A percentile compares a stretch with the other conserved stretches of the same genome.
Evolutionary conservation across 2,797 vertebrate genomes (phyloP).

Genomic region (Crax fasciolata): DNA sequence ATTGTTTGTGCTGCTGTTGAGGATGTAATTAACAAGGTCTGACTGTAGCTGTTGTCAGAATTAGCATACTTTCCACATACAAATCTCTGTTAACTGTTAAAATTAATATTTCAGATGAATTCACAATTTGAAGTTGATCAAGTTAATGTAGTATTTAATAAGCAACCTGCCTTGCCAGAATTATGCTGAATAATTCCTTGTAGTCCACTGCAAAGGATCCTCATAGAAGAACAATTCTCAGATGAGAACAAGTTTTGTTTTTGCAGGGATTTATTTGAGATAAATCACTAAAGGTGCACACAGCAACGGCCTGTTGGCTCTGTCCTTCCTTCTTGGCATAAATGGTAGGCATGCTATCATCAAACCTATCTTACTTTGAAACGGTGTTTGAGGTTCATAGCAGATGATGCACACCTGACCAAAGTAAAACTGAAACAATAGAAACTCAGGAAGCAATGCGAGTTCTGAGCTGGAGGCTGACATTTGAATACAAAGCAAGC

Average conservation of each 20-base stretch:
- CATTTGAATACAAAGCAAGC: background rate
- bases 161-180: background rate
- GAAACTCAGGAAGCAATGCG: background rate
- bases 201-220: background rate
- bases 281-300: background rate
- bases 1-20: slow-evolving; percentile 59
- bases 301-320: background rate
- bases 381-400: background rate
- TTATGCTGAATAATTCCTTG: background rate
- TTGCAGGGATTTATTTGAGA: background rate
- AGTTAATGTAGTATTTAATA: background rate
- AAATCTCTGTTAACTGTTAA: background rate
- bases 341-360: background rate
- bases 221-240: background rate
- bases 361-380: background rate
- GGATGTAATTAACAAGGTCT: slow-evolving; percentile 49
- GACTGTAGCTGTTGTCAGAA: slow-evolving; percentile 34
- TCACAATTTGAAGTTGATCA: background rate
- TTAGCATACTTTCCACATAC: background rate
- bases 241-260: background rate
- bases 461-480: background rate
- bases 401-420: background rate
- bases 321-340: background rate
- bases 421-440: background rate
- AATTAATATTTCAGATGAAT: background rate